Base-by-base conservation (phyloP, 1,140 invertebrate species). In the honey bee (Apis mellifera) region DNA sequence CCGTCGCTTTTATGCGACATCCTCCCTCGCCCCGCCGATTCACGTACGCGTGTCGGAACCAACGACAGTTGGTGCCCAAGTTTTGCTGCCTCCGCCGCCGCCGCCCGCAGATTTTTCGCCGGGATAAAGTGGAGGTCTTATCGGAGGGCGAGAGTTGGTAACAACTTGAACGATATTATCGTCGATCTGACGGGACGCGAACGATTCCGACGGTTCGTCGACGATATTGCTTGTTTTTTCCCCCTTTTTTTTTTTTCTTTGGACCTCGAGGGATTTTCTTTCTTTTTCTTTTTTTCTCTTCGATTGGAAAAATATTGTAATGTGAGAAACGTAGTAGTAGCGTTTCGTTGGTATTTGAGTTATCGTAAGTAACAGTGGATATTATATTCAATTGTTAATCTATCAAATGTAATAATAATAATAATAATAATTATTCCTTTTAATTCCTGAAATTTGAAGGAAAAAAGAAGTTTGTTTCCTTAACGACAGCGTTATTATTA, bases 41-140 rank as follows among this genome's bases (percentile, higher is more conserved):
- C 83, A 79, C 86, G 76, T 85, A 82, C 84, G 77, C 50, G 70
- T 85, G 83, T 77, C 76, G 32, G 32, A 32, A 32, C 80, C 73
- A 88, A 88, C 84, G 87, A 88, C 73, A 88, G 86, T 88, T 88
- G 70, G 2, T 68, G 75, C 50, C 65, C 54, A 77, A 88, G 77
- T 88, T 88, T 87, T 85, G 65, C 84, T 85, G 65, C 84, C 60
- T 73, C 80, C 52, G 84, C 75, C 42, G 12, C n/a, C n/a, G n/a
- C 15, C n/a, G 78, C 1, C 26, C 26, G 75, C 52, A 87, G 85
- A 88, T 88, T 82, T 84, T 87, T 87, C 85, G 65, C 54, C 68
- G 42, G 84, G 84, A 88, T 85, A 88, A 88, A 77, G 75, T 80
- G 52, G 74, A 66, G 69, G 69, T 73, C 81, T 87, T 88, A 88